Percentiles rank a stretch among this genome's conserved stretches.
Evolutionary conservation across 2,888 invertebrate species (phyloP).

Genomic region (Spodoptera littoralis): DNA sequence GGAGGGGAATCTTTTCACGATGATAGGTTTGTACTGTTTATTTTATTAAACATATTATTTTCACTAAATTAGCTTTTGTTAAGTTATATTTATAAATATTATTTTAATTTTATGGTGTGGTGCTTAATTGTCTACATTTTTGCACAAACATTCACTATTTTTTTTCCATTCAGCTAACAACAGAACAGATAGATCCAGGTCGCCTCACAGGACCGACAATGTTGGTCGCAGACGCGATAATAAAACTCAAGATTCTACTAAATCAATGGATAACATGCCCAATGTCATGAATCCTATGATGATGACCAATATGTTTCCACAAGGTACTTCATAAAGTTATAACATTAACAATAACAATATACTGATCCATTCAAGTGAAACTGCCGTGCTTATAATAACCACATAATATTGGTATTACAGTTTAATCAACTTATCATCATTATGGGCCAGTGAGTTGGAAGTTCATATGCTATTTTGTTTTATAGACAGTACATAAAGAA

Average conservation of each 20-base stretch:
- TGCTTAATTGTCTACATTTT: too few species aligned
- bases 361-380: too few species aligned
- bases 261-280: slow-evolving; percentile 54
- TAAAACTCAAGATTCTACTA: slow-evolving; percentile 63
- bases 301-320: slow-evolving; percentile 81
- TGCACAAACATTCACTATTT: not conserved
- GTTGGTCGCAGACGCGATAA: slow-evolving; percentile 71
- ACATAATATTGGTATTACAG: too few species aligned
- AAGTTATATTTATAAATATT: not conserved
- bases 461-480: too few species aligned
- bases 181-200: slow-evolving; percentile 75
- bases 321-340: slow-evolving; percentile 65
- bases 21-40: too few species aligned
- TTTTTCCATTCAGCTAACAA: slow-evolving; percentile 45
- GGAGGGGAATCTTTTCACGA: too few species aligned
- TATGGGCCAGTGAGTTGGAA: too few species aligned
- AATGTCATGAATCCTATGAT: slow-evolving; percentile 79
- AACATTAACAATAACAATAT: not conserved
- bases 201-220: slow-evolving; percentile 71
- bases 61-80: too few species aligned
- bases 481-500: too few species aligned
- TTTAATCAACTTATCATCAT: too few species aligned
- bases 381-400: too few species aligned
- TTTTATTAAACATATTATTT: too few species aligned
- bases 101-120: not conserved